Evolutionary conservation across 2,113 vertebrate species (phyloP).

Genomic region (Catharus minimus): DNA sequence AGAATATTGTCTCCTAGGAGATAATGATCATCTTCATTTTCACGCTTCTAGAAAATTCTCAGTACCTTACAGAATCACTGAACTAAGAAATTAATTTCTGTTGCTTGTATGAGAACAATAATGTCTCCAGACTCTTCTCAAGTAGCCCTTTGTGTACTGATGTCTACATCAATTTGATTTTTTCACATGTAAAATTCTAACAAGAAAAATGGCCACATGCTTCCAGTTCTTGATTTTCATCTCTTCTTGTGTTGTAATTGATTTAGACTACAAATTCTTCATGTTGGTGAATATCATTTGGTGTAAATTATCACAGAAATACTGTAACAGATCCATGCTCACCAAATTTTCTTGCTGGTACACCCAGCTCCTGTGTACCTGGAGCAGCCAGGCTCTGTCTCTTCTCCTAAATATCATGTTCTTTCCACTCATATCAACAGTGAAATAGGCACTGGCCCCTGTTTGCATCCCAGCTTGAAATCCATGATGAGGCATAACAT

Average conservation of each 20-base stretch:
- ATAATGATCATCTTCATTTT: not conserved
- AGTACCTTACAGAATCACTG: not conserved
- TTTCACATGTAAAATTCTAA: not conserved
- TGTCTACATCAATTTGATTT: not conserved
- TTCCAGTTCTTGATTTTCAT: not conserved
- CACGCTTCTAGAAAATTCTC: not conserved
- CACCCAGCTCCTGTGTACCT: not conserved
- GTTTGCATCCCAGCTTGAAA: not conserved
- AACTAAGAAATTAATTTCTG: constrained; percentile 22
- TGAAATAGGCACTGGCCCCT: not conserved
- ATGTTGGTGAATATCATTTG: not conserved
- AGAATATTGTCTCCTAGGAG: constrained; percentile 13
- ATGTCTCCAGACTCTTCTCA: not conserved
- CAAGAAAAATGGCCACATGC: not conserved
- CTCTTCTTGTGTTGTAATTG: not conserved
- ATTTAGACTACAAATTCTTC: not conserved
- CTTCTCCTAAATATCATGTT: not conserved
- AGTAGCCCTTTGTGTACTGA: not conserved
- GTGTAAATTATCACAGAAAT: not conserved
- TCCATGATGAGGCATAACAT: not conserved
- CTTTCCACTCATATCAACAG: not conserved
- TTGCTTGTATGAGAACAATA: not conserved
- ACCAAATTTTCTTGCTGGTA: not conserved
- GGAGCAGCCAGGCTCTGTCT: not conserved
- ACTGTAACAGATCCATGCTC: accelerated